A percentile compares a stretch with the other conserved stretches of the same genome.
Evolutionary conservation across 1,140 invertebrate species (phyloP).

Genomic region (Schlechtendalia chinensis): DNA sequence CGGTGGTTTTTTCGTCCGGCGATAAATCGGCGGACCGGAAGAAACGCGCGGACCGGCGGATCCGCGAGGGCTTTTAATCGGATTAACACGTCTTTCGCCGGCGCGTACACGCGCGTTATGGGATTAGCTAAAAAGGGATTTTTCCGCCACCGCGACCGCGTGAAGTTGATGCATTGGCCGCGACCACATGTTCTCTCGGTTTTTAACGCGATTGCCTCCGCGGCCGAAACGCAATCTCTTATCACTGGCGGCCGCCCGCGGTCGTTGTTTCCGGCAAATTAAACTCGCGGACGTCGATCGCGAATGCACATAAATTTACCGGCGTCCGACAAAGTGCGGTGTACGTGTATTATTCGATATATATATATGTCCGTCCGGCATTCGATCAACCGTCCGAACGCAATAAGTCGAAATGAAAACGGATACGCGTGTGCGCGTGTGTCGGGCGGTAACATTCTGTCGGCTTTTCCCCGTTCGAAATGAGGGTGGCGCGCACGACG

Average conservation of each 20-base stretch:
- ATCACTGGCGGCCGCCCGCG: background rate
- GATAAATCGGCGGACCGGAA: no score
- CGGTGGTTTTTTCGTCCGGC: no score
- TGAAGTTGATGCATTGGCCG: constrained; percentile 44
- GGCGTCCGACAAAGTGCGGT: background rate
- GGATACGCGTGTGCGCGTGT: background rate
- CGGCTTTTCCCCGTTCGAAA: no score
- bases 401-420: background rate
- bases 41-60: no score
- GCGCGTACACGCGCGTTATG: background rate
- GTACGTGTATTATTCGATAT: no score
- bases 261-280: constrained; percentile 36
- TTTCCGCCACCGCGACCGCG: background rate
- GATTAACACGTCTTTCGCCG: constrained; percentile 45
- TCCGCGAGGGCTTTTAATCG: background rate
- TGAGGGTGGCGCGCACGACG: no score
- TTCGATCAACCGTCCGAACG: constrained; percentile 17
- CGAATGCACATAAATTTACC: constrained; percentile 43
- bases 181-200: constrained; percentile 48
- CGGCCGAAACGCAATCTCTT: constrained; percentile 36
- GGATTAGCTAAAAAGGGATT: constrained; percentile 44
- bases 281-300: constrained; percentile 36
- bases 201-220: constrained; percentile 43
- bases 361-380: background rate
- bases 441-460: background rate